Base-by-base conservation (phyloP, 1,140 invertebrate genomes). In the Drosophila sucinea region DNA sequence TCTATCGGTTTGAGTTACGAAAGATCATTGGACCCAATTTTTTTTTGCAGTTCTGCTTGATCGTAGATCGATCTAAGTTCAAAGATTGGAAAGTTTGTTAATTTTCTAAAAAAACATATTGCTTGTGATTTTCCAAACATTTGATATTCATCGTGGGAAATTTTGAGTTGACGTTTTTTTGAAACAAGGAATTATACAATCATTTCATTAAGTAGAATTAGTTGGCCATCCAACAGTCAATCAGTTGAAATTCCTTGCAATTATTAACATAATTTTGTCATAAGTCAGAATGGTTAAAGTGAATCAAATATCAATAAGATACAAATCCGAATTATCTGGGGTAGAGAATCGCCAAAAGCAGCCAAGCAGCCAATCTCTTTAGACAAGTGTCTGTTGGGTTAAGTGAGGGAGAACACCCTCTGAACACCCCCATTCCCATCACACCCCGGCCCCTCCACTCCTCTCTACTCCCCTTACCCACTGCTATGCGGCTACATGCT, bases 371-470 rank as follows among this genome's bases (percentile, higher is more conserved):
- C 8, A 60, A n/a, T 38, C 57, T 38, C 23, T 25, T 60, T 51
- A 51, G 44, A 51, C 44, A 51, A 82, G 71, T 75, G 74, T 73
- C 70, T 71, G 79, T 57, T 38, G 33, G 29, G 33, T 38, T 32
- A 58, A 58, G 56, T 33, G 33, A 58, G 56, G 30, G 33, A 58
- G 56, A 67, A 63, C 67, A 29, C 56, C 67, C 44, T 51, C 60
- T 67, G 67, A 75, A 80, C 27, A 72, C 41, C 4, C 41, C 8
- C 17, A 4, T 5, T 8, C 4, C 23, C 23, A 47, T 25, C 44
- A 17, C 70, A 77, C 44, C 23, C 23, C 25, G 8, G 2, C 7
- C 44, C 41, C 44, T 7, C 11, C 44, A 17, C 23, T 25, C 41
- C 8, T 17, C 17, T 17, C 44, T 23, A 5, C n/a, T 25, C 23